Conservation (phyloP, 2,113 vertebrate species). For the Phyllostomus discolor region DNA sequence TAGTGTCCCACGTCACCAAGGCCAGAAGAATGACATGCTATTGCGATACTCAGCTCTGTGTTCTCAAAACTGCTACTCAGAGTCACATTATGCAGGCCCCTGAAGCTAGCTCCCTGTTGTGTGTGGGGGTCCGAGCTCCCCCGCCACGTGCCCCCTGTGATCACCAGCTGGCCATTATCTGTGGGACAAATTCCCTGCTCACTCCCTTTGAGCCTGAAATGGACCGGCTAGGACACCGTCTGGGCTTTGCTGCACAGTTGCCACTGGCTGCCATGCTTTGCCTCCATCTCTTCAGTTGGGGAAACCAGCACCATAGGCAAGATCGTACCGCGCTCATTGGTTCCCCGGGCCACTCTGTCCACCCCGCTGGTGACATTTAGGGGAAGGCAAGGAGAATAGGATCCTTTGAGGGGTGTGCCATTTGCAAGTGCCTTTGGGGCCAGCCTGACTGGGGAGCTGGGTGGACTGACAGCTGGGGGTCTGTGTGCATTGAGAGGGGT, state of each 20-base stretch:
- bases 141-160: not conserved
- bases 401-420: not conserved
- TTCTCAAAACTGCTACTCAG: not conserved
- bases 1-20: not conserved
- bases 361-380: not conserved
- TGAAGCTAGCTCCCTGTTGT: not conserved
- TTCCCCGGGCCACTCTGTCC: not conserved
- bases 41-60: rapidly evolving
- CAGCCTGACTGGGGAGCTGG: not conserved
- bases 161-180: not conserved
- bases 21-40: not conserved
- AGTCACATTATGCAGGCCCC: rapidly evolving
- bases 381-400: not conserved
- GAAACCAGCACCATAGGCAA: not conserved
- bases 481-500: not conserved
- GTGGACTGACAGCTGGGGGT: too few relatives aligned
- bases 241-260: not conserved
- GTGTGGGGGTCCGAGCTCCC: not conserved
- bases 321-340: too few relatives aligned
- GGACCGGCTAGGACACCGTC: not conserved
- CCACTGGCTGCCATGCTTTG: not conserved
- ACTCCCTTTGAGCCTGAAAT: not conserved
- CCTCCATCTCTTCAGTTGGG: not conserved
- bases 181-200: rapidly evolving
- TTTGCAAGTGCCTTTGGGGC: not conserved